A percentile compares a stretch with the other conserved stretches of the same genome.
Conservation (phyloP, 2,113 vertebrate genomes). For the Danio rerio region GRCz12tu NC_133194.1:41641501-41642000, state of each 20-base stretch:
- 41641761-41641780: background rate
- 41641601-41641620: conserved; percentile 46
- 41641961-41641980: too few relatives aligned
- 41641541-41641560: conserved; percentile 29
- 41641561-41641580: background rate
- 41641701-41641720: conserved; percentile 11
- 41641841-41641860: background rate
- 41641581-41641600: conserved; percentile 1
- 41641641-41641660: conserved; percentile 50
- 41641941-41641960: background rate
- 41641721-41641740: conserved; percentile 35
- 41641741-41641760: background rate
- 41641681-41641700: conserved; percentile 23
- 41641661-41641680: conserved; percentile 57
- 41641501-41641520: conserved; percentile 51
- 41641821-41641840: background rate
- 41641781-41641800: conserved; percentile 12
- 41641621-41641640: conserved; percentile 50
- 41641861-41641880: background rate
- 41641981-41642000: too few relatives aligned
- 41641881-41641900: background rate
- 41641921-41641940: background rate
- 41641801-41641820: background rate
- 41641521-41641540: conserved; percentile 43
- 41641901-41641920: background rate